Evolutionary conservation across 2,797 vertebrate genomes (phyloP).

Genomic region (Paratrypauchen microcephalus): DNA sequence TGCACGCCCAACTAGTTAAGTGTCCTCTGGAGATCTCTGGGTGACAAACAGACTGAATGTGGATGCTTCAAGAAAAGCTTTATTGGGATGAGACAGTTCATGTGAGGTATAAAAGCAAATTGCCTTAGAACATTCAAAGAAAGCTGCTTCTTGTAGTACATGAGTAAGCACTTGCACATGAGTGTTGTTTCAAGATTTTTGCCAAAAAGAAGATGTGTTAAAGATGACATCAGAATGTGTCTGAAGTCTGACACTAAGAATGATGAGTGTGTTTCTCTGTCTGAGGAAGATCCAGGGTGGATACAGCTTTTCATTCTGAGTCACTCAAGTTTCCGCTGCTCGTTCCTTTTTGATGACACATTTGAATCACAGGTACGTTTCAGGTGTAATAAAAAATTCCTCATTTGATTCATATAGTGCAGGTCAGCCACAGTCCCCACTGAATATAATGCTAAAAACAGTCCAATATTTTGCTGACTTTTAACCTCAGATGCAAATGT

Average conservation of each 20-base stretch:
- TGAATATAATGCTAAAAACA: slow-evolving; percentile 12
- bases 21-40: neutral
- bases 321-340: slow-evolving; percentile 35
- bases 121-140: neutral
- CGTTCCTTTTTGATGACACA: slow-evolving; percentile 32
- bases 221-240: slow-evolving; percentile 45
- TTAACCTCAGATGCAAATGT: slow-evolving; percentile 14
- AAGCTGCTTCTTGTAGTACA: slow-evolving; percentile 34
- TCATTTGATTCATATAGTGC: slow-evolving; percentile 52
- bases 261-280: slow-evolving; percentile 43
- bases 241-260: slow-evolving; percentile 37
- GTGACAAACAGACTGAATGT: neutral
- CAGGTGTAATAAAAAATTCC: slow-evolving; percentile 52
- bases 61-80: neutral
- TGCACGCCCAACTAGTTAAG: neutral
- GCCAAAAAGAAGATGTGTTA: slow-evolving; percentile 44
- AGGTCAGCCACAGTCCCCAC: slow-evolving; percentile 11
- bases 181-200: slow-evolving; percentile 21
- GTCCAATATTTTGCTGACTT: slow-evolving; percentile 23
- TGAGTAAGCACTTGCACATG: slow-evolving; percentile 41
- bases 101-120: neutral
- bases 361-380: slow-evolving; percentile 52
- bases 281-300: slow-evolving; percentile 39
- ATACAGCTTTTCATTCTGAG: slow-evolving; percentile 43
- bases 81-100: neutral